phyloP scores from a whole-genome alignment of 2,113 vertebrate species.

The Epinephelus cyanopodus region DNA sequence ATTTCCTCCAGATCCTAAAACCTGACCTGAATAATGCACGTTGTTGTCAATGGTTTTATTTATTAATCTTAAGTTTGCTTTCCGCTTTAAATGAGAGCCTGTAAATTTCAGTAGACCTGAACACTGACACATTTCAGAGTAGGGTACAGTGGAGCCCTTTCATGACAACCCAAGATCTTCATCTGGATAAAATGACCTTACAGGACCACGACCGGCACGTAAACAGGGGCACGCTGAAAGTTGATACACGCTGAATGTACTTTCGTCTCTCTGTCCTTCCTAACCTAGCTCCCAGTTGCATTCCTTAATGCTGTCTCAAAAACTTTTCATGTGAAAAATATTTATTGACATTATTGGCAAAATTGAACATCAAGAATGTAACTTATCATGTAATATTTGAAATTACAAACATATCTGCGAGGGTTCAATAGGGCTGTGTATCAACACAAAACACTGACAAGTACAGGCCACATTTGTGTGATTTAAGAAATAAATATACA shows the following conservation, averaged over 20 bases:
- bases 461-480: neutral
- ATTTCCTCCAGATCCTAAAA: neutral
- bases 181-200: conserved; percentile 69
- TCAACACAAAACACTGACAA: neutral
- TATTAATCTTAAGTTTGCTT: neutral
- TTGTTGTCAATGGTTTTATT: conserved; percentile 31
- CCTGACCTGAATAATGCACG: neutral
- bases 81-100: conserved; percentile 40
- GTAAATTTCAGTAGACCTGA: conserved; percentile 29
- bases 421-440: neutral
- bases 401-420: neutral
- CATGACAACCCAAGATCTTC: conserved; percentile 50
- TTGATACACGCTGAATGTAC: neutral
- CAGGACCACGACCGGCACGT: conserved; percentile 31
- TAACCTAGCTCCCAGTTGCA: neutral
- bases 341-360: neutral
- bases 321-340: neutral
- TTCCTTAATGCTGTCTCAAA: neutral
- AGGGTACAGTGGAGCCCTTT: conserved; percentile 63
- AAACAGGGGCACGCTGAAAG: conserved; percentile 44
- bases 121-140: conserved; percentile 54
- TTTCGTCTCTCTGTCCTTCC: conserved; percentile 4
- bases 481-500: neutral
- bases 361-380: neutral
- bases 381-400: neutral